Percentiles rank a stretch among this genome's conserved stretches.
These are phyloP conservation scores for Sebastes vulpes DNA, from an alignment of 2,797 vertebrate genomes.

Conservation along the genomic window DNA sequence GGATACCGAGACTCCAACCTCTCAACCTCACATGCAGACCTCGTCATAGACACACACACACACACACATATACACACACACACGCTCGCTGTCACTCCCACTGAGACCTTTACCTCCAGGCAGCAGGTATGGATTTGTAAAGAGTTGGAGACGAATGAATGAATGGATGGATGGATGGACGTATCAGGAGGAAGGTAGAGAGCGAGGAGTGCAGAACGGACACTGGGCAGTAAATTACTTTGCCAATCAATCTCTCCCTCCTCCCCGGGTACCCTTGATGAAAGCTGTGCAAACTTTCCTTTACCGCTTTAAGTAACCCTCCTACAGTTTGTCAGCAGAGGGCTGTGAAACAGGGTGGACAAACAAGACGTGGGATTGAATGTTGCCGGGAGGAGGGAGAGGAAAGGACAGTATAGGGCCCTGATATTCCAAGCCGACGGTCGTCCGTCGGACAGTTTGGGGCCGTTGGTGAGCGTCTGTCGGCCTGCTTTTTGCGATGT, in stretches of 20 bases:
- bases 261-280: constrained; percentile 73
- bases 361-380: constrained; percentile 82
- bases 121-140: constrained; percentile 72
- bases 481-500: no score
- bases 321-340: constrained; percentile 80
- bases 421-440: no score
- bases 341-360: constrained; percentile 66
- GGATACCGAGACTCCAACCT: constrained; percentile 27
- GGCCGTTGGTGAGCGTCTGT: no score
- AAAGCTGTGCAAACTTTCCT: constrained; percentile 85
- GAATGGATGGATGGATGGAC: constrained; percentile 43
- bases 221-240: constrained; percentile 85
- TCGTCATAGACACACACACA: constrained; percentile 44
- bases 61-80: constrained; percentile 32
- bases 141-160: constrained; percentile 47
- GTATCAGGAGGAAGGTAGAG: constrained; percentile 42
- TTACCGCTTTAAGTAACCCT: constrained; percentile 80
- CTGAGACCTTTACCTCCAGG: constrained; percentile 70
- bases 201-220: constrained; percentile 55
- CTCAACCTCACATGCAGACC: constrained; percentile 27
- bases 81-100: constrained; percentile 38
- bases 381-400: constrained; percentile 54
- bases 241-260: constrained; percentile 86
- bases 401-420: constrained; percentile 6
- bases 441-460: no score